phyloP scores from a whole-genome alignment of 2,113 vertebrate species.

The Alexandromys fortis region DNA sequence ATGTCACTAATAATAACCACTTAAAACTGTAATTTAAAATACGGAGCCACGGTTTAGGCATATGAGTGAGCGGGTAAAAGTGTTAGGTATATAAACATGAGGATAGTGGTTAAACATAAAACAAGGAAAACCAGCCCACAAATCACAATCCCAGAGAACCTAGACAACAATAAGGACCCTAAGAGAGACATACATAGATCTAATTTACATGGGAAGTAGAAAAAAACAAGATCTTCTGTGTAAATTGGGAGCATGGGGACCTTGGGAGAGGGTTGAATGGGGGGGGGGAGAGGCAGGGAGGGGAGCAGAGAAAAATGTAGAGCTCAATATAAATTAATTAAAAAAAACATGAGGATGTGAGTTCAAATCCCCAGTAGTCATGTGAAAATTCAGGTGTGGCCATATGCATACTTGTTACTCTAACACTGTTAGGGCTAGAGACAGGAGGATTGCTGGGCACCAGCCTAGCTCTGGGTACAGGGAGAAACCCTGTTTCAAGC shows the following conservation, averaged over 20 bases:
- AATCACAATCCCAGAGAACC: too few relatives aligned
- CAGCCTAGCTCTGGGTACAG: neutral
- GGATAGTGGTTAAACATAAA: too few relatives aligned
- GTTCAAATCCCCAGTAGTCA: neutral
- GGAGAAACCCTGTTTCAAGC: neutral
- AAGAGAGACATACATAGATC: too few relatives aligned
- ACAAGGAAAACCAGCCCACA: too few relatives aligned
- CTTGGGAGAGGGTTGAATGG: too few relatives aligned
- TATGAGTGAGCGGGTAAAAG: neutral
- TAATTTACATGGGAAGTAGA: too few relatives aligned
- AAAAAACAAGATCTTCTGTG: too few relatives aligned
- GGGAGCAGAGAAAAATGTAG: too few relatives aligned
- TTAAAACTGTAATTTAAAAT: slow-evolving; percentile 43
- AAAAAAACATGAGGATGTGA: neutral
- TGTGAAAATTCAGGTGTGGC: neutral
- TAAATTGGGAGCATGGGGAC: too few relatives aligned
- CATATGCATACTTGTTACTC: neutral
- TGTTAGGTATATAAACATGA: neutral
- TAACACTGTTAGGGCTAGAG: neutral
- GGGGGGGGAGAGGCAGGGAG: too few relatives aligned
- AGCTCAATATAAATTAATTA: too few relatives aligned
- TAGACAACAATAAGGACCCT: too few relatives aligned
- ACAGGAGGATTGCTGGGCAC: neutral
- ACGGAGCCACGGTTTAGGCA: neutral
- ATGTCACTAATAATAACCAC: neutral